These are phyloP conservation scores for Dendronephthya gigantea DNA, from an alignment of 64 coral and sea anemone genomes.

Conservation along the genomic window DNA sequence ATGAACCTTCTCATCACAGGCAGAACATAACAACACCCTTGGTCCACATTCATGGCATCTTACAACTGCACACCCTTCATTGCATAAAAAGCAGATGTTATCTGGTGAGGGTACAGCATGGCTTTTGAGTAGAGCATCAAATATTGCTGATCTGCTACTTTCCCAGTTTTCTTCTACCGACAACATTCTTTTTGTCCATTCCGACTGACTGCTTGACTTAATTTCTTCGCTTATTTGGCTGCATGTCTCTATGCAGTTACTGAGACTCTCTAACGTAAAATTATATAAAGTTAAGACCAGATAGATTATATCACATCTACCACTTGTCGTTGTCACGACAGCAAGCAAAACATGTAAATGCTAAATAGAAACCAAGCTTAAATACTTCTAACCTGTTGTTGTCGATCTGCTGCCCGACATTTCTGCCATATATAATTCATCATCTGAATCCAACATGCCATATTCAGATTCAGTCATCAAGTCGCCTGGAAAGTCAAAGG, in stretches of 20 bases:
- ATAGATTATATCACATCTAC: too few relatives aligned
- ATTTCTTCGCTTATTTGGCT: constrained; percentile 3
- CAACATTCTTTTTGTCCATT: too few relatives aligned
- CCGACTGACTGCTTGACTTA: neutral
- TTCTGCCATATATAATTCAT: too few relatives aligned
- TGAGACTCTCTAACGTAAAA: neutral
- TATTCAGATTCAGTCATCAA: too few relatives aligned
- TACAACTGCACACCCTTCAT: neutral
- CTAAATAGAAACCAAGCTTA: too few relatives aligned
- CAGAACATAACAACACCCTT: neutral
- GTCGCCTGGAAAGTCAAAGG: too few relatives aligned
- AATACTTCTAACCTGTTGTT: too few relatives aligned
- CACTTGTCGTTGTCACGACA: too few relatives aligned
- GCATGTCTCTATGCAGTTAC: neutral
- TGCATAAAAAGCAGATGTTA: neutral
- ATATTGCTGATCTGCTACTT: neutral
- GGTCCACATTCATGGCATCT: neutral
- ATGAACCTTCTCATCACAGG: neutral
- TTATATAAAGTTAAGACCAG: neutral
- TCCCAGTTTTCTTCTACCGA: neutral
- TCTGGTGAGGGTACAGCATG: neutral
- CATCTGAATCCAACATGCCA: too few relatives aligned
- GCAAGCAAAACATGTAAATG: neutral
- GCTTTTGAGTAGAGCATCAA: constrained; percentile 5
- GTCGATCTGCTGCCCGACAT: too few relatives aligned